Base-by-base conservation (phyloP, 2,888 invertebrate genomes). In the Harmothoe impar region DNA sequence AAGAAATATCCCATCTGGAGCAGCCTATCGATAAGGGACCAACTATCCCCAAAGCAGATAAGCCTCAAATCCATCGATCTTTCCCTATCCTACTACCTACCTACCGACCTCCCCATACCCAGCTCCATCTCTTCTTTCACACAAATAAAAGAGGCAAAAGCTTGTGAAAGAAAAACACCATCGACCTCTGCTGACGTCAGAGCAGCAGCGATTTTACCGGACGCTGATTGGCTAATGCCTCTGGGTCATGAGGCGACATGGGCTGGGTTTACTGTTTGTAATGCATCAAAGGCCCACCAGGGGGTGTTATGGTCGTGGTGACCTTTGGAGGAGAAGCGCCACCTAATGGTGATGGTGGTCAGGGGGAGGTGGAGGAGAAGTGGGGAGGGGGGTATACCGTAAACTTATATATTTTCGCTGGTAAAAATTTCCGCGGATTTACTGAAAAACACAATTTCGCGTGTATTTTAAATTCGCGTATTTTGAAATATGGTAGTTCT, bases 111-210 rank as follows among this genome's bases (percentile, higher is more conserved):
- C 43, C 10, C 43, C 5, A 10, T 43, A 3, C 43, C 43, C 43
- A n/a, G n/a, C n/a, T n/a, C n/a, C n/a, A n/a, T n/a, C n/a, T n/a
- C n/a, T 43, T 7, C 43, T 10, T 3, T 43, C 43, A 43, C 43
- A 43, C 10, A 43, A 43, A 43, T 3, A 43, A 43, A 43, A 43
- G 43, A 43, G 3, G 62, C 3, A 20, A 62, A 62, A 62, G 1
- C 1, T n/a, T 62, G 20, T 20, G 20, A 62, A 62, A 62, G 62
- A 20, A 62, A n/a, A 62, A 62, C 20, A 62, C 20, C 20, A 62
- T n/a, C 62, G 62, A n/a, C 62, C 23, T 62, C 62, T 62, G 7
- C 62, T 62, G 62, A 62, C 62, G 62, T 62, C 62, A 62, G 23
- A 43, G 62, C 3, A 15, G 15, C 23, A 12, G n/a, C 62, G 62